Evolutionary conservation across 2,113 vertebrate species (phyloP).

Genomic region (Esox niger): DNA sequence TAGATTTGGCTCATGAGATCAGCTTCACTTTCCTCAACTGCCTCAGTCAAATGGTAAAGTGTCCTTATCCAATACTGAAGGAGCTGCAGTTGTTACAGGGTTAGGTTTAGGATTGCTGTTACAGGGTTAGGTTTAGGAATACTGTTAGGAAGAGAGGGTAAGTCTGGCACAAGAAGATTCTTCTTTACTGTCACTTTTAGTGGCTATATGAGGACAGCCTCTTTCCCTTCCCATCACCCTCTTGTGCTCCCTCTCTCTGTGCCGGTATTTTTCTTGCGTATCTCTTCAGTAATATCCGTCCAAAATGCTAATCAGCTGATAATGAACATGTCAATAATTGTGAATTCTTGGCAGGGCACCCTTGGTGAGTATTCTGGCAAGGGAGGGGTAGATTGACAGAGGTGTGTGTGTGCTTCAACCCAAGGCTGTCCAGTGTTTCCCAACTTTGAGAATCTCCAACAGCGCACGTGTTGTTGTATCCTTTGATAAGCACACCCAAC

Average conservation of each 20-base stretch:
- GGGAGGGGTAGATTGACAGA: not conserved
- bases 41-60: conserved; percentile 30
- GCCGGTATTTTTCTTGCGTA: not conserved
- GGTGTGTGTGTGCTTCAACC: conserved; percentile 24
- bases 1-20: conserved; percentile 41
- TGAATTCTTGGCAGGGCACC: not conserved
- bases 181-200: not conserved
- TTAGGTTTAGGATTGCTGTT: too few relatives aligned
- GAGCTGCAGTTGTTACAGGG: conserved; percentile 36
- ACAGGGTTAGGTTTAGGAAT: too few relatives aligned
- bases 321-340: not conserved
- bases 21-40: conserved; percentile 30
- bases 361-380: not conserved
- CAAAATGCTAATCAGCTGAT: not conserved
- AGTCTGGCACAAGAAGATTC: not conserved
- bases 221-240: not conserved
- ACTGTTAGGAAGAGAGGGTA: too few relatives aligned
- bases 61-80: conserved; percentile 35
- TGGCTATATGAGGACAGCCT: not conserved
- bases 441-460: too few relatives aligned
- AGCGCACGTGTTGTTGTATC: too few relatives aligned
- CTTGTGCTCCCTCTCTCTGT: not conserved
- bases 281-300: not conserved
- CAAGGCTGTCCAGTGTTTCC: conserved; percentile 42
- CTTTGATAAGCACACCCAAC: too few relatives aligned